Percentiles rank a stretch among this genome's conserved stretches.
These are phyloP conservation scores for Amphimallon solstitiale DNA, from an alignment of 2,888 invertebrate genomes.

Conservation along the genomic window DNA sequence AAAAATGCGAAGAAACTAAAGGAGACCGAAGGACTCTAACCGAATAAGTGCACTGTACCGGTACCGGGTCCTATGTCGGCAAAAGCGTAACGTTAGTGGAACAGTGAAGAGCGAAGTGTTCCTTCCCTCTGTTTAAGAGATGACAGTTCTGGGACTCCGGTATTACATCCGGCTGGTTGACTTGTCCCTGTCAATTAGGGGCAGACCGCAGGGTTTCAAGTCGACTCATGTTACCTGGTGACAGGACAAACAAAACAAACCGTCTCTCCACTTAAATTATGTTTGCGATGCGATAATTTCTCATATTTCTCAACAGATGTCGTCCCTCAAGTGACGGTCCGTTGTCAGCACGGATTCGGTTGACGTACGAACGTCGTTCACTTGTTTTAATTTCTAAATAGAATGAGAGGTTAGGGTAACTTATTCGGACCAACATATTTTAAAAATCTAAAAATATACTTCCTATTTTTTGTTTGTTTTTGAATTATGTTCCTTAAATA, in stretches of 20 bases:
- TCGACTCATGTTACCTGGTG: constrained; percentile 60
- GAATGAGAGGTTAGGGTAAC: too few relatives aligned
- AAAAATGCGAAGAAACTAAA: constrained; percentile 3
- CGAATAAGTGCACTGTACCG: too few relatives aligned
- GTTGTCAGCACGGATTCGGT: constrained; percentile 25
- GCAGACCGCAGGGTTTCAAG: constrained; percentile 55
- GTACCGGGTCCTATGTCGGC: constrained; percentile 27
- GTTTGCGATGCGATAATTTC: constrained; percentile 54
- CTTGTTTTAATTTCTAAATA: too few relatives aligned
- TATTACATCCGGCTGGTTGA: constrained; percentile 63
- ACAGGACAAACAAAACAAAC: constrained; percentile 59
- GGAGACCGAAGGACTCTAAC: constrained; percentile 29
- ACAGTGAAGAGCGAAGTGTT: constrained; percentile 23
- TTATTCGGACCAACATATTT: too few relatives aligned
- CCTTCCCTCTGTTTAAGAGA: constrained; percentile 47
- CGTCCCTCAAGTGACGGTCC: constrained; percentile 31
- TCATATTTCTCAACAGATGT: constrained; percentile 50
- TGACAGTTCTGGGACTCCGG: constrained; percentile 57
- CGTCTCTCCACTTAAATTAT: constrained; percentile 54
- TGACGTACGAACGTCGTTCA: constrained; percentile 17
- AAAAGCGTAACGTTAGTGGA: background rate
- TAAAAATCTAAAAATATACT: too few relatives aligned
- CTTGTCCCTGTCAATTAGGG: constrained; percentile 64
- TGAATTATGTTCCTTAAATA: too few relatives aligned
- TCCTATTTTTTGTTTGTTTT: too few relatives aligned